phyloP scores from a whole-genome alignment of 1,140 invertebrate species.

The Cydia strobilella region DNA sequence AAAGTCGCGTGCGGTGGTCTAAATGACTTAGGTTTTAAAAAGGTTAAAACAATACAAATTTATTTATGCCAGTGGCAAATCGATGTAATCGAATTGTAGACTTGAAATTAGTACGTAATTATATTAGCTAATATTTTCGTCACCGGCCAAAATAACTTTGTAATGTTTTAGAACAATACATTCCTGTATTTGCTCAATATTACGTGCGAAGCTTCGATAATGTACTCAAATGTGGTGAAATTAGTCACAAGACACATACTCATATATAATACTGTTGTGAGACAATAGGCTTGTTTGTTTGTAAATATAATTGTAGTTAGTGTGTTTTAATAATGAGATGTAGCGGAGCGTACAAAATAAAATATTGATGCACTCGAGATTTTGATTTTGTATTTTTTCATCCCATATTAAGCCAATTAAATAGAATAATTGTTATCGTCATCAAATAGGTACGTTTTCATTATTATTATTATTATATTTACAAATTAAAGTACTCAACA shows the following conservation, averaged over 20 bases:
- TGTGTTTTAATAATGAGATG: slow-evolving; percentile 55
- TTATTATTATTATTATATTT: too few relatives aligned
- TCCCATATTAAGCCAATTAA: not conserved
- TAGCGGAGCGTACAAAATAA: slow-evolving; percentile 73
- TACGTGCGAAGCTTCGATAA: slow-evolving; percentile 47
- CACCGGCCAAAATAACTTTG: slow-evolving; percentile 2
- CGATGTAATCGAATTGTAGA: slow-evolving; percentile 16
- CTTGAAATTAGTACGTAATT: slow-evolving; percentile 6
- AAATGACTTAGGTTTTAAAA: not conserved
- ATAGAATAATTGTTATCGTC: not conserved
- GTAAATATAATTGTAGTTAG: slow-evolving; percentile 70
- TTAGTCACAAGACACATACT: slow-evolving; percentile 66
- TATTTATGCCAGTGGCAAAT: not conserved
- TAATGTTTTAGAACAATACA: slow-evolving; percentile 33
- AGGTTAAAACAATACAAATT: slow-evolving; percentile 14
- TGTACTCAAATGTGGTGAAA: slow-evolving; percentile 61
- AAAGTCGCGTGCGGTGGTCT: not conserved
- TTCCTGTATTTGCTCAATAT: slow-evolving; percentile 62
- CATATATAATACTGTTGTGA: slow-evolving; percentile 60
- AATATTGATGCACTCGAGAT: slow-evolving; percentile 70
- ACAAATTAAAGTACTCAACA: too few relatives aligned
- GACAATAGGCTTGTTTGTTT: slow-evolving; percentile 54
- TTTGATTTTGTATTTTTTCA: slow-evolving; percentile 51
- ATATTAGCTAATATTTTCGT: slow-evolving; percentile 9
- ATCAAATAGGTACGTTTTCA: too few relatives aligned